These are phyloP conservation scores for Neotragus moschatus DNA, from an alignment of 2,113 vertebrate genomes.

Conservation along the genomic window DNA sequence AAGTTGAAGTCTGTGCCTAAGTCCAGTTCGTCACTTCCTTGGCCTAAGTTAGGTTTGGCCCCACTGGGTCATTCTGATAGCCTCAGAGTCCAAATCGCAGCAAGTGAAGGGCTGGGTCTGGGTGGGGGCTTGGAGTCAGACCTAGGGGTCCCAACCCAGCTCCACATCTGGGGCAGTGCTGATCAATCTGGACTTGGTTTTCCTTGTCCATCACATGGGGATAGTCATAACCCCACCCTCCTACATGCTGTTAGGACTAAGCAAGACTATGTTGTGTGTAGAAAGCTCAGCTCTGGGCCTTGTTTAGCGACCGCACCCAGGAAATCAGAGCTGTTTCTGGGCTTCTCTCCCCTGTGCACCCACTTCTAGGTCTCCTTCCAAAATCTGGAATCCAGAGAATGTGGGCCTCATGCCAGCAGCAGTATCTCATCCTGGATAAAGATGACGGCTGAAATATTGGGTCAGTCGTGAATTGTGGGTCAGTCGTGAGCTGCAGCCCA, in stretches of 20 bases:
- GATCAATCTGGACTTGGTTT: neutral
- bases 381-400: neutral
- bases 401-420: neutral
- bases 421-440: neutral
- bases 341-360: neutral
- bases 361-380: neutral
- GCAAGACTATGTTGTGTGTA: neutral
- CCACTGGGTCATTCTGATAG: neutral
- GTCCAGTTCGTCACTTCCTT: neutral
- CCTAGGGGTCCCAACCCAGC: neutral
- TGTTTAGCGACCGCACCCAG: neutral
- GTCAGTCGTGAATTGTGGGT: neutral
- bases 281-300: neutral
- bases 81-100: neutral
- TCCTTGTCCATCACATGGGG: neutral
- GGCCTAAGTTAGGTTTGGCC: neutral
- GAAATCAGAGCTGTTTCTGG: neutral
- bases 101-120: neutral
- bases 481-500: neutral
- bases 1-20: neutral
- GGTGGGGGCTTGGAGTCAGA: neutral
- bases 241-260: neutral
- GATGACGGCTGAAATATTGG: neutral
- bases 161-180: neutral
- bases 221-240: neutral